Conservation (phyloP, 2,113 vertebrate species). For the Lepus europaeus region DNA sequence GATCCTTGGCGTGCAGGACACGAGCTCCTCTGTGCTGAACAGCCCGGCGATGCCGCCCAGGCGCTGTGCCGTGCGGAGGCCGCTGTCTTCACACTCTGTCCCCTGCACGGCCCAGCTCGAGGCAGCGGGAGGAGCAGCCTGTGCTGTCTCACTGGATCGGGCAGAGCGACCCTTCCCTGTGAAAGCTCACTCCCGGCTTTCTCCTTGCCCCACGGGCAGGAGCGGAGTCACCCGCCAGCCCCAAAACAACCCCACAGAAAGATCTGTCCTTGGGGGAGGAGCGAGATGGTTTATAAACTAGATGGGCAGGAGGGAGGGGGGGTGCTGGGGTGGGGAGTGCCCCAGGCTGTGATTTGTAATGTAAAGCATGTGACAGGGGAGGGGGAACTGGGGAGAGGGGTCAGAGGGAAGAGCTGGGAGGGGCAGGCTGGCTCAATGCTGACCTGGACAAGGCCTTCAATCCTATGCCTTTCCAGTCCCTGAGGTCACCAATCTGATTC, state of each 20-base stretch:
- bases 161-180: neutral
- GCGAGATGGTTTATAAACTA: neutral
- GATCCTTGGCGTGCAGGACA: neutral
- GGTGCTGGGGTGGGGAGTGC: neutral
- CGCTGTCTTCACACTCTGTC: neutral
- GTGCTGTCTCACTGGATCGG: neutral
- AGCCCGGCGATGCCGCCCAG: fast-evolving
- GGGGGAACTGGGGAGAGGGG: too few relatives aligned
- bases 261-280: neutral
- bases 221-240: neutral
- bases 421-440: neutral
- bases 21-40: neutral
- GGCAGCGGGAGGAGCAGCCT: neutral
- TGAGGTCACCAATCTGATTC: neutral
- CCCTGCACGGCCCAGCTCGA: too few relatives aligned
- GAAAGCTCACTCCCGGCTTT: neutral
- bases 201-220: neutral
- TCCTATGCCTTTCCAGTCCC: neutral
- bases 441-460: neutral
- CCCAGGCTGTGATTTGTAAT: too few relatives aligned
- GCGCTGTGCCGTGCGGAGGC: neutral
- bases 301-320: neutral
- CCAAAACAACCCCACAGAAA: neutral
- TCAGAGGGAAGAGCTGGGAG: too few relatives aligned
- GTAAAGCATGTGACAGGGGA: neutral